Evolutionary conservation across 1,140 invertebrate genomes (phyloP).

Genomic region (Drosophila oshimai): DNA sequence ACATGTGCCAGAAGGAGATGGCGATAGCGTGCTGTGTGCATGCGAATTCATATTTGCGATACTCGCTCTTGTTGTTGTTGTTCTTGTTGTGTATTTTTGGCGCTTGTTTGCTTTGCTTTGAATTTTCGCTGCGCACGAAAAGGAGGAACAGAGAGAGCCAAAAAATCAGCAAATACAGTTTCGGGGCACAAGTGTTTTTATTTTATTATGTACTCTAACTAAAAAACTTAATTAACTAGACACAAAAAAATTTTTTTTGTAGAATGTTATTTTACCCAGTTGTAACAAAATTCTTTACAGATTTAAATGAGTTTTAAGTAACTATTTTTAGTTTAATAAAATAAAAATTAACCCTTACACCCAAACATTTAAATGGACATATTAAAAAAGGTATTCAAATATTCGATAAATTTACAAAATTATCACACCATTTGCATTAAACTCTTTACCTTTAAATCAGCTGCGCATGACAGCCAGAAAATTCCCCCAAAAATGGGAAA

Average conservation of each 20-base stretch:
- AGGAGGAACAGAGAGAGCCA: not conserved
- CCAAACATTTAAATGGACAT: too few species aligned
- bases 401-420: not conserved
- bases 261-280: too few species aligned
- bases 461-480: conserved; percentile 37
- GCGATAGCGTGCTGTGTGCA: conserved; percentile 20
- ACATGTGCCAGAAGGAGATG: not conserved
- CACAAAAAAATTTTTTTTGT: too few species aligned
- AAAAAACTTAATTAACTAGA: too few species aligned
- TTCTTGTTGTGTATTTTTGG: conserved; percentile 38
- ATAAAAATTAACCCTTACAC: too few species aligned
- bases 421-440: not conserved
- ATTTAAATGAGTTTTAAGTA: too few species aligned
- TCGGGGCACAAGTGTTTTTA: conserved; percentile 49
- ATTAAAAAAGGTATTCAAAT: not conserved
- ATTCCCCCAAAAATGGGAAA: not conserved
- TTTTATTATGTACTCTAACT: not conserved
- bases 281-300: too few species aligned
- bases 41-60: conserved; percentile 47
- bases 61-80: conserved; percentile 14
- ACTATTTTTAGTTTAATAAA: not conserved
- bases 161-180: not conserved
- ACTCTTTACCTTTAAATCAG: conserved; percentile 30
- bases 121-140: conserved; percentile 43
- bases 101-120: conserved; percentile 74